These are phyloP conservation scores for Littorina saxatilis DNA, from an alignment of 1,140 invertebrate genomes.

Conservation along the genomic window DNA sequence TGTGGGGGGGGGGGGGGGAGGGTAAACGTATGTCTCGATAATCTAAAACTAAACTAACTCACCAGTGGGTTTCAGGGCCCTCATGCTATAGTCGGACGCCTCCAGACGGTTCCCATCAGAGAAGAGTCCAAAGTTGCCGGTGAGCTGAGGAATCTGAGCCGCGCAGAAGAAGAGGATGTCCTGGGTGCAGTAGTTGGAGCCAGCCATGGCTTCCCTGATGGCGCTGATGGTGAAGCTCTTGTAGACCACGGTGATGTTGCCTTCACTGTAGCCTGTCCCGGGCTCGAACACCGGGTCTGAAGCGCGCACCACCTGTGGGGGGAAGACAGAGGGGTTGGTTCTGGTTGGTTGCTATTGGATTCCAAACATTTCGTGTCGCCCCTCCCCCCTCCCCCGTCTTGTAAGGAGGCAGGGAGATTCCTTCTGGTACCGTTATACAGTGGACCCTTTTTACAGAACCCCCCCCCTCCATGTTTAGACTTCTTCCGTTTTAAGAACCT, in stretches of 20 bases:
- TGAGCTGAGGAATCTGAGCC: constrained; percentile 28
- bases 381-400: no score
- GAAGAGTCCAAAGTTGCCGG: constrained; percentile 35
- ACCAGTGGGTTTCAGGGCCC: neutral
- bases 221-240: neutral
- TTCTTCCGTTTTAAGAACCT: no score
- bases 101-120: neutral
- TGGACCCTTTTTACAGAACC: no score
- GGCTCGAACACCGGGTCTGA: neutral
- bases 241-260: constrained; percentile 14
- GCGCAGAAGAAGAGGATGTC: constrained; percentile 52
- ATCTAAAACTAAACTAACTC: neutral
- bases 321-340: no score
- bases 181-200: constrained; percentile 58
- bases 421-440: no score
- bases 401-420: no score
- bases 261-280: neutral
- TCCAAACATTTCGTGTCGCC: no score
- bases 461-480: no score
- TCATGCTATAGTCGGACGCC: neutral
- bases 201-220: constrained; percentile 33
- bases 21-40: no score
- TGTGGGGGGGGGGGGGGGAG: no score
- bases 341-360: no score
- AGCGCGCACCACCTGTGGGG: neutral